Evolutionary conservation across 2,113 vertebrate genomes (phyloP), one percentile per base, ranked within the genome.

Genomic region (Leucosticte australis): DNA sequence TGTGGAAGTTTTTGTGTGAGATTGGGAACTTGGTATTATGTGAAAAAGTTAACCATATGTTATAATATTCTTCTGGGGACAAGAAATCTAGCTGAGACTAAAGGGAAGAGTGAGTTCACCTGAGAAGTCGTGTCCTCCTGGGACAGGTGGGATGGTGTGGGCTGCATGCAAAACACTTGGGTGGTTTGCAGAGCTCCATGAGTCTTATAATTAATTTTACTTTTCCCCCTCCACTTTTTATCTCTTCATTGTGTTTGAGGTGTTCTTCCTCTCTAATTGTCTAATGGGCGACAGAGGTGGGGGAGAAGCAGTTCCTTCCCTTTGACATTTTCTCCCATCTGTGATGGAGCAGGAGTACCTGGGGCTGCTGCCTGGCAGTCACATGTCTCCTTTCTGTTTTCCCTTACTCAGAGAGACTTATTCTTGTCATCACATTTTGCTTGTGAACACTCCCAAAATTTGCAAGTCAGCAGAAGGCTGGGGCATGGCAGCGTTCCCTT

Each of bases 1-100:
- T 63, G 55, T 80, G 91, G 87, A 95, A 88, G 87, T 55, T 93
- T 94, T 80, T 92, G 90, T 89, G 87, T 91, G 91, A 94, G 93
- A 80, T 39, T 94, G 76, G 87, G 96, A 93, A 57, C 74, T 74
- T 92, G 82, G 94, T 94, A 90, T 95, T 90, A 56, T 80, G 67
- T 69, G 84, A 14, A 80, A 78, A 96, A 96, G 90, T 79, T 87
- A 83, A 42, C 94, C 96, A 86, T 92, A 88, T 95, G 93, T 95
- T 93, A 67, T 13, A 63, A 69, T 90, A 70, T 63, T 89, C 89
- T 95, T 95, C 87, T 88, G 93, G 82, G 94, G 85, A 77, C 81
- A 39, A 95, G 95, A 91, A 92, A 95, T 92, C 82, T 90, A 57
- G 56, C 78, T 30, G 86, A 84, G 87, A 76, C 53, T 62, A 73